phyloP scores from a whole-genome alignment of 2,113 vertebrate species.

The Drymodes brunneopygia region DNA sequence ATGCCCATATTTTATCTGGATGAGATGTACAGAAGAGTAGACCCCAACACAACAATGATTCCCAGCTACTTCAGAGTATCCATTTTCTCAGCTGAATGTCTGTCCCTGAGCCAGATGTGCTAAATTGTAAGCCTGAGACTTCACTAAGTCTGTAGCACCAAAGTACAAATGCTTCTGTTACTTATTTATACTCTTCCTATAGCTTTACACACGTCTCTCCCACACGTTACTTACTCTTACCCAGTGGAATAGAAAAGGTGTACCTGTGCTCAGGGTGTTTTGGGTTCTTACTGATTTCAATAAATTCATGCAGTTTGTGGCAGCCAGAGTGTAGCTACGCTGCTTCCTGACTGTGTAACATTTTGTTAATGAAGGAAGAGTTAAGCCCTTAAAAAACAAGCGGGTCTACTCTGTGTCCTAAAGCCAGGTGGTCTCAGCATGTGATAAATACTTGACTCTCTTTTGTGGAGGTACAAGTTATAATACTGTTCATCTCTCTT shows the following conservation, averaged over 20 bases:
- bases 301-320: neutral
- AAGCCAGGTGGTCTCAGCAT: neutral
- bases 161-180: neutral
- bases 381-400: neutral
- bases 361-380: neutral
- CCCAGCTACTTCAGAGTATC: neutral
- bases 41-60: neutral
- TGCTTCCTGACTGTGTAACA: neutral
- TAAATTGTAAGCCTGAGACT: neutral
- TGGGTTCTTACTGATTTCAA: neutral
- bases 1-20: neutral
- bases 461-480: neutral
- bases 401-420: neutral
- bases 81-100: accelerated
- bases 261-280: neutral
- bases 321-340: neutral
- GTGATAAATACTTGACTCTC: neutral
- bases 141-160: neutral
- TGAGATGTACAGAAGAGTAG: neutral
- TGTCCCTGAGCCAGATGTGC: neutral
- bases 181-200: neutral
- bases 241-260: neutral
- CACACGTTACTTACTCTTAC: neutral
- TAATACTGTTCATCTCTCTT: neutral
- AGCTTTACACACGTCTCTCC: neutral